These are phyloP conservation scores for Antennarius maculatus DNA, from an alignment of 2,797 vertebrate genomes.

Conservation along the genomic window DNA sequence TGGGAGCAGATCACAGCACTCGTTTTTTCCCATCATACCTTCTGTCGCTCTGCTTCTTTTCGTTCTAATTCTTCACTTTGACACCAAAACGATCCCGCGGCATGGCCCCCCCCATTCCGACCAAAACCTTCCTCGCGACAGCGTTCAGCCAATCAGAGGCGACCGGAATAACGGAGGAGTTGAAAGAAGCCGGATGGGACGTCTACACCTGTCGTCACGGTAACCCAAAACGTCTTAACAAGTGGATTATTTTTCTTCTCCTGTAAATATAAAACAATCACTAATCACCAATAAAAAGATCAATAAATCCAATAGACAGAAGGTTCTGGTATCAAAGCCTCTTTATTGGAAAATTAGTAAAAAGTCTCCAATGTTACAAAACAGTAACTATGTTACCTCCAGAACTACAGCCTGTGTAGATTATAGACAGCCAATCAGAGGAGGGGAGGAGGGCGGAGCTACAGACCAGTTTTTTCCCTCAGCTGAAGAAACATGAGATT, in stretches of 20 bases:
- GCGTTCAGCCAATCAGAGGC: conserved; percentile 11
- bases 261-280: conserved; percentile 68
- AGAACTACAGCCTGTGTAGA: conserved; percentile 65
- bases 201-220: conserved; percentile 13
- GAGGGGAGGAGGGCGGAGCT: not conserved
- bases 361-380: conserved; percentile 80
- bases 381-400: conserved; percentile 70
- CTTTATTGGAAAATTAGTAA: conserved; percentile 88
- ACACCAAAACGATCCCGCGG: conserved; percentile 52
- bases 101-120: conserved; percentile 67
- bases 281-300: conserved; percentile 43
- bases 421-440: conserved; percentile 42
- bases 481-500: conserved; percentile 4
- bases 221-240: conserved; percentile 63
- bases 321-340: conserved; percentile 72
- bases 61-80: conserved; percentile 35
- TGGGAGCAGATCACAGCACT: conserved; percentile 76
- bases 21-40: conserved; percentile 42
- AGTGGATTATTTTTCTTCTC: conserved; percentile 46
- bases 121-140: no score
- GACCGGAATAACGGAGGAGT: conserved; percentile 21
- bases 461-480: not conserved
- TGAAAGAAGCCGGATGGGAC: conserved; percentile 18
- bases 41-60: conserved; percentile 55
- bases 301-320: conserved; percentile 58